Evolutionary conservation across 2,113 vertebrate species (phyloP).

Genomic region (Chaenocephalus aceratus): DNA sequence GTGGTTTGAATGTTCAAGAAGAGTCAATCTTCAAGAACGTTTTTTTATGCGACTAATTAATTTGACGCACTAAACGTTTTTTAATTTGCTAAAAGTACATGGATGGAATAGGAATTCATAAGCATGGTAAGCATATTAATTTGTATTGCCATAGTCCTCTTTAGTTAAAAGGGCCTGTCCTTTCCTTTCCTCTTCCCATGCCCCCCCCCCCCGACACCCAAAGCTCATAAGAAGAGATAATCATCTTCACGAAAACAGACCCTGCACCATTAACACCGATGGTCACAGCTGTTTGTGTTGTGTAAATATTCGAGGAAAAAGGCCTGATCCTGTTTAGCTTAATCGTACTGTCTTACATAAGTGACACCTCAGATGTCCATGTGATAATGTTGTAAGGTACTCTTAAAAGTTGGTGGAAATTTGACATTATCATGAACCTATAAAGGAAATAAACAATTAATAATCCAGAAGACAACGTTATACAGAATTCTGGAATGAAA

Average conservation of each 20-base stretch:
- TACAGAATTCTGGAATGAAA: background rate
- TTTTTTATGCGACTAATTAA: too few species aligned
- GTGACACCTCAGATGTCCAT: background rate
- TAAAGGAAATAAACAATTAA: background rate
- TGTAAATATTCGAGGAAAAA: slow-evolving; percentile 62
- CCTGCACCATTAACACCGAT: slow-evolving; percentile 15
- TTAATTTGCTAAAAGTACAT: background rate
- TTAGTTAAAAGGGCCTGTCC: too few species aligned
- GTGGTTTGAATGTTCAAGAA: too few species aligned
- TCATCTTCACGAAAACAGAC: slow-evolving; percentile 56
- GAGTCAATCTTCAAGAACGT: too few species aligned
- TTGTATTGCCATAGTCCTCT: too few species aligned
- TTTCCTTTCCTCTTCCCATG: background rate
- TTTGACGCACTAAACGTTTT: background rate
- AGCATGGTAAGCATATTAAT: too few species aligned
- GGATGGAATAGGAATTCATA: background rate
- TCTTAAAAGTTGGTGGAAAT: background rate
- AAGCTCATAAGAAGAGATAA: slow-evolving; percentile 53
- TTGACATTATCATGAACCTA: background rate
- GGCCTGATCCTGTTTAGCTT: slow-evolving; percentile 23
- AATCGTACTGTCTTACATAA: background rate
- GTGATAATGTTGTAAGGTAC: background rate
- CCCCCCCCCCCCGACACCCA: background rate
- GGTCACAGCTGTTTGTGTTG: slow-evolving; percentile 32
- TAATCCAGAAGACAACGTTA: background rate